Evolutionary conservation across 2,797 vertebrate species (phyloP), one percentile per base, ranked within the genome.

Genomic region (Vespertilio murinus): DNA sequence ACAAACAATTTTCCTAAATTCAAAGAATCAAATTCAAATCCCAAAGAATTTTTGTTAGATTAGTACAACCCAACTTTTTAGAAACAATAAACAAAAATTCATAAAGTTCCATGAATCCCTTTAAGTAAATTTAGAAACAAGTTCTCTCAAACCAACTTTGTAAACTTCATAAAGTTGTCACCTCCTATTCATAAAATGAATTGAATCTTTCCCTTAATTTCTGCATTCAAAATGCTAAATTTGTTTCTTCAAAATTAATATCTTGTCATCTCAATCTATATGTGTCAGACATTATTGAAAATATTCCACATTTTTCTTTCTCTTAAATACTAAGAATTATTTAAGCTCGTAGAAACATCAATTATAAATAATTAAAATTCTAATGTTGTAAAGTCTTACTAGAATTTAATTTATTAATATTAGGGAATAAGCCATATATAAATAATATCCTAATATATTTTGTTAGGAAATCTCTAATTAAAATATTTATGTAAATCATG

Each of bases 121-220:
- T 94, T 69, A 94, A 90, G 22, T 90, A 91, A 92, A 95, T 85
- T 95, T 91, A 90, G 33, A 94, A 95, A 88, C 30, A 88, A 59
- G n/a, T 64, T 92, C 65, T 89, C 64, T 52, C 71, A 93, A 86
- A 81, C 61, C 92, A 96, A 88, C 18, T 79, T 88, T 42, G 18
- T 74, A 79, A 95, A 79, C 7, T 14, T 83, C 52, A 80, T 92
- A 94, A 91, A 73, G 79, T 22, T 45, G 28, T 89, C 25, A 82
- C 23, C 20, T 82, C 65, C 38, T 91, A 91, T 13, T 82, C 65
- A 35, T 89, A 91, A 90, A 94, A 94, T 17, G 38, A 90, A 85
- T 73, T 93, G 82, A 91, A 90, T 82, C 82, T 91, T 90, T 10
- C 59, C 84, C 79, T 95, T 77, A 80, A 52, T 90, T 54, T 78